Base-by-base conservation (phyloP, 2,797 vertebrate species). In the Sebastes diaconus region DNA sequence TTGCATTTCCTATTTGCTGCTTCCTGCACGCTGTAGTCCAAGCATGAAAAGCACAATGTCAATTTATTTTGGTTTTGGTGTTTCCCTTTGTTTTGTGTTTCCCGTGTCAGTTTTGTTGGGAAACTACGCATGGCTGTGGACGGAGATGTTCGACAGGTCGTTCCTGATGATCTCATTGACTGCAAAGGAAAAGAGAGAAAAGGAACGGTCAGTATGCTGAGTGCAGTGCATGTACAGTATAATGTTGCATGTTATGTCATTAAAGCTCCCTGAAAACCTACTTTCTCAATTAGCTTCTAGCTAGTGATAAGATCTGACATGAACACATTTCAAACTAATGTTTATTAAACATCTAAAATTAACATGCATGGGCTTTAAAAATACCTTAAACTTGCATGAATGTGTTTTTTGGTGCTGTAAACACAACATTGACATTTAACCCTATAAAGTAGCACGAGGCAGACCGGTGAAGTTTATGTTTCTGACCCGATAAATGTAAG, bases 131-230 rank as follows among this genome's bases (percentile, higher is more conserved):
- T 97, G 94, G 90, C 94, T 96, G 87, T 96, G 96, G 87, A 96
- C 95, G 36, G 93, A 96, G 93, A 97, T 96, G 95, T 95, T 96
- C 64, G 97, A 99, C 87, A 99, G 97, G 93, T 99, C 98, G 25
- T 99, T 99, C 87, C 96, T 96, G 93, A 99, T 99, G 82, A 99
- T 97, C 94, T 99, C 98, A 55, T 99, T 99, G 93, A 99, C 98
- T 99, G 97, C 50, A 92, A 93, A 93, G 87, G 85, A 90, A 86
- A 89, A 87, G 27, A 83, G 24, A 73, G 54, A 72, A 59, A 66
- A 7, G 11, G 8, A 22, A 24, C 0, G 6, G 22, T 84, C 20
- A 83, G 39, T 57, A 18, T 11, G n/a, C 52, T 12, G 55, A 36
- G 22, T 52, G 14, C 3, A 25, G 27, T 58, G 69, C n/a, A 52